phyloP scores from a whole-genome alignment of 1,140 invertebrate genomes.

The Goniozus legneri region DNA sequence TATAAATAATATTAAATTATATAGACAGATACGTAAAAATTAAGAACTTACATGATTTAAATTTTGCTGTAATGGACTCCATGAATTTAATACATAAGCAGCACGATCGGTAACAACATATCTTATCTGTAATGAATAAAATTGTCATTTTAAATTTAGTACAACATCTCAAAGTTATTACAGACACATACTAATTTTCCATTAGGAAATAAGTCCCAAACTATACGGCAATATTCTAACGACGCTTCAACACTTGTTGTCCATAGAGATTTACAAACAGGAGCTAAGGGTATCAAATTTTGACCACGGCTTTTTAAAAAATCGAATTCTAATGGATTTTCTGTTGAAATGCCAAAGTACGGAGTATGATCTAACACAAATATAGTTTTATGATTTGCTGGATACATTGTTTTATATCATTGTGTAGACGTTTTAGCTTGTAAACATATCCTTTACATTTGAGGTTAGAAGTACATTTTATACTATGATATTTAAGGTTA shows the following conservation, averaged over 20 bases:
- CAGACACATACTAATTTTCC: constrained; percentile 70
- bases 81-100: constrained; percentile 77
- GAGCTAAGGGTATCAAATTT: constrained; percentile 69
- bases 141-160: constrained; percentile 1
- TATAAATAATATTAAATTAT: neutral
- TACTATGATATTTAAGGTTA: too few species aligned
- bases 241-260: constrained; percentile 91
- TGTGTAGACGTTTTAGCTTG: neutral
- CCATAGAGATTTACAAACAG: constrained; percentile 89
- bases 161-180: constrained; percentile 16
- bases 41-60: constrained; percentile 73
- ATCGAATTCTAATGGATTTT: constrained; percentile 86
- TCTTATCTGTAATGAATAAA: constrained; percentile 60
- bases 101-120: constrained; percentile 81
- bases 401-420: constrained; percentile 49
- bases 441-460: too few species aligned
- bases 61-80: constrained; percentile 77
- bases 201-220: constrained; percentile 91
- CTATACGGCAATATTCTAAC: constrained; percentile 91
- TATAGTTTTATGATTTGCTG: constrained; percentile 87
- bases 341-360: constrained; percentile 82
- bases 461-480: too few species aligned
- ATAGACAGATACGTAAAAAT: too few species aligned
- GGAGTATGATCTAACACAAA: constrained; percentile 92
- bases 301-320: constrained; percentile 69